Percentiles rank a stretch among this genome's conserved stretches.
phyloP scores from a whole-genome alignment of 2,888 invertebrate genomes.

The Pyrochroa serraticornis region DNA sequence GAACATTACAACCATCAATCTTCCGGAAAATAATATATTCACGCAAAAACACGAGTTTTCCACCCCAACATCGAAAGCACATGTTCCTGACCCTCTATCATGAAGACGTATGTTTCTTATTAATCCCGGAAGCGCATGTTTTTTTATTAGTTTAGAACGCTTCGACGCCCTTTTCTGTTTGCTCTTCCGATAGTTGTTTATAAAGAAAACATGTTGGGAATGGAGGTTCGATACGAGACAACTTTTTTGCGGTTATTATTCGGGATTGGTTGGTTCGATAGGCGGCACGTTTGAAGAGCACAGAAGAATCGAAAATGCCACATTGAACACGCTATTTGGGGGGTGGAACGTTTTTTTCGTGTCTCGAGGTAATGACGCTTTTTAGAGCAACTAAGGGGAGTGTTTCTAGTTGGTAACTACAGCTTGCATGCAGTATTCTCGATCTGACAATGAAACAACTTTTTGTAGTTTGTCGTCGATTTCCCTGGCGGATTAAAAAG shows the following conservation, averaged over 20 bases:
- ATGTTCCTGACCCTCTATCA: slow-evolving; percentile 33
- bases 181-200: slow-evolving; percentile 11
- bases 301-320: neutral
- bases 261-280: slow-evolving; percentile 2
- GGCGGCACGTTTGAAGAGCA: slow-evolving; percentile 1
- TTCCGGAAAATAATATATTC: slow-evolving; percentile 45
- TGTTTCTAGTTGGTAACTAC: too few species aligned
- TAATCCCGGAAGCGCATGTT: slow-evolving; percentile 30
- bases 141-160: slow-evolving; percentile 29
- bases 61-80: slow-evolving; percentile 33
- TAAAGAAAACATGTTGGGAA: slow-evolving; percentile 13
- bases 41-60: slow-evolving; percentile 33
- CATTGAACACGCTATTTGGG: slow-evolving; percentile 2
- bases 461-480: too few species aligned
- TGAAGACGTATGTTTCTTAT: slow-evolving; percentile 35
- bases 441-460: too few species aligned
- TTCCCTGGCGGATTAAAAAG: too few species aligned
- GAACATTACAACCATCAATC: slow-evolving; percentile 47
- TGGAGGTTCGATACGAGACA: neutral
- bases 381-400: neutral
- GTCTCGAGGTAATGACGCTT: neutral
- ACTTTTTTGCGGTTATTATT: slow-evolving; percentile 1
- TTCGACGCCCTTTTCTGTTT: slow-evolving; percentile 14
- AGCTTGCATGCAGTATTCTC: too few species aligned
- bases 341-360: neutral